Evolutionary conservation across 1,140 invertebrate genomes (phyloP).

Genomic region (Brachionus manjavacas): DNA sequence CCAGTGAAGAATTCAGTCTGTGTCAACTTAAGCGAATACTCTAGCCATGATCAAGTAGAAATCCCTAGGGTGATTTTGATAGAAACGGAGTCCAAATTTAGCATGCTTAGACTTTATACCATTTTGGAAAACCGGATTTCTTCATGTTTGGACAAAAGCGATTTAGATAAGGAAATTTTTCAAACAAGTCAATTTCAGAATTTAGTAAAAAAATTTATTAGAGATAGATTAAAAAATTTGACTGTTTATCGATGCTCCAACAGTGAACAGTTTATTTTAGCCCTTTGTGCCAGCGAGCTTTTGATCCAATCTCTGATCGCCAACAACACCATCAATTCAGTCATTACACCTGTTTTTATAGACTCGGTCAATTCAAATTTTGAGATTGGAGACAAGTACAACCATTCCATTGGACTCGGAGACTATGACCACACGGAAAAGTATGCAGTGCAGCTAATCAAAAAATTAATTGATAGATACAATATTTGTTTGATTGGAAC

Average conservation of each 20-base stretch:
- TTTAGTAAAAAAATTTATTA: not conserved
- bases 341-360: conserved; percentile 1
- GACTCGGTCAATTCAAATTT: conserved; percentile 27
- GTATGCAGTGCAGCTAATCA: not conserved
- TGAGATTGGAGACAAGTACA: conserved; percentile 14
- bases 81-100: conserved; percentile 13
- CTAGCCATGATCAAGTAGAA: not conserved
- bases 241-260: not conserved
- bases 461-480: conserved; percentile 12
- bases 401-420: not conserved
- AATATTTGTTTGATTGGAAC: conserved; percentile 20
- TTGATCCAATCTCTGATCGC: conserved; percentile 9
- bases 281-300: not conserved
- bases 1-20: not conserved
- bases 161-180: not conserved
- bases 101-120: not conserved
- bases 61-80: conserved; percentile 6
- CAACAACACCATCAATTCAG: not conserved
- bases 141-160: not conserved
- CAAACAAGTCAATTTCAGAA: not conserved
- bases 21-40: not conserved
- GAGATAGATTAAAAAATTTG: conserved; percentile 23
- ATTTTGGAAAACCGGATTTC: conserved; percentile 4
- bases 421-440: conserved; percentile 34
- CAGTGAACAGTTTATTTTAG: conserved; percentile 24